phyloP scores from a whole-genome alignment of 1,140 invertebrate genomes.

The Calephelis nemesis region DNA sequence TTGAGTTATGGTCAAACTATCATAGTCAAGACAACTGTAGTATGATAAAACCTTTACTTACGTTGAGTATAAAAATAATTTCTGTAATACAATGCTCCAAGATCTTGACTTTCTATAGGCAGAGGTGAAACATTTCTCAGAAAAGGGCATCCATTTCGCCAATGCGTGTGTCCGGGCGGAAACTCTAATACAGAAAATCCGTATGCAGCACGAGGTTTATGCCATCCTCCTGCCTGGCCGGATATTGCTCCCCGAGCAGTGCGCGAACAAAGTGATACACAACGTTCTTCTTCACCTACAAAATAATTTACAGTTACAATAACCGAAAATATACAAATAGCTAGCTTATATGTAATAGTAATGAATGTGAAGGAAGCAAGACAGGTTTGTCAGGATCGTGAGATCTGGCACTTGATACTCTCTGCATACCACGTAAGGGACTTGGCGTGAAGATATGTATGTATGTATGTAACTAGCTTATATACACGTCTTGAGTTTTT shows the following conservation, averaged over 20 bases:
- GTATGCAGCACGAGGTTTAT: conserved; percentile 87
- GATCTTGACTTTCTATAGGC: conserved; percentile 91
- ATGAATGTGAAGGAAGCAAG: too few relatives aligned
- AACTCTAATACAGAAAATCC: conserved; percentile 90
- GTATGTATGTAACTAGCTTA: too few relatives aligned
- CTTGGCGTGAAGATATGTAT: too few relatives aligned
- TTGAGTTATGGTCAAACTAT: too few relatives aligned
- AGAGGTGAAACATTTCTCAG: conserved; percentile 74
- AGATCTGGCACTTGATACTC: too few relatives aligned
- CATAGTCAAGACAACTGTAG: not conserved
- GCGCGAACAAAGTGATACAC: conserved; percentile 87
- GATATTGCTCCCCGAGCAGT: conserved; percentile 64
- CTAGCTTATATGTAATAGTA: too few relatives aligned
- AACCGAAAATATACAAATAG: too few relatives aligned
- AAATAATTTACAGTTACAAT: conserved; percentile 1
- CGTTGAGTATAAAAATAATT: conserved; percentile 89
- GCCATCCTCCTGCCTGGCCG: conserved; percentile 78
- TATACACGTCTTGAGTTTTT: too few relatives aligned
- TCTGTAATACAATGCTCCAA: conserved; percentile 92
- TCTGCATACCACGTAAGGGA: too few relatives aligned
- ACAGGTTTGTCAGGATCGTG: too few relatives aligned
- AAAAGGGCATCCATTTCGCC: conserved; percentile 89
- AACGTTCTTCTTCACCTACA: conserved; percentile 89
- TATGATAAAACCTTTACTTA: conserved; percentile 46
- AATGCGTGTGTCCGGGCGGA: conserved; percentile 84